Percentiles rank a stretch among this genome's conserved stretches.
Conservation (phyloP, 1,140 invertebrate genomes). For the Cydia pomonella region DNA sequence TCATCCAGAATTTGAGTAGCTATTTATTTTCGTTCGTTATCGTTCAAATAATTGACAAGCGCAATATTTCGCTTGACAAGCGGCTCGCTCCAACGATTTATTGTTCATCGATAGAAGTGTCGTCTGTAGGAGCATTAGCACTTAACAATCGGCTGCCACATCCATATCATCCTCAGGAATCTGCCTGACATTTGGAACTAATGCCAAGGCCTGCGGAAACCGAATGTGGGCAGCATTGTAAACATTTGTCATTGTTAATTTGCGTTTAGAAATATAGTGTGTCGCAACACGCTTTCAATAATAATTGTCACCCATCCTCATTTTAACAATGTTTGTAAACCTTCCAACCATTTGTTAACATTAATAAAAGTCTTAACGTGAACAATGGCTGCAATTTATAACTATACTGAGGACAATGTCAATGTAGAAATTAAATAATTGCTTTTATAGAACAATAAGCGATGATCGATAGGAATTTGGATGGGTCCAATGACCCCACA, state of each 20-base stretch:
- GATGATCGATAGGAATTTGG: neutral
- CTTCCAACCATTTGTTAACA: neutral
- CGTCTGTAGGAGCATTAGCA: slow-evolving; percentile 57
- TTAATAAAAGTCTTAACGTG: neutral
- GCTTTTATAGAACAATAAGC: neutral
- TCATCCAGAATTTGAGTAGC: slow-evolving; percentile 12
- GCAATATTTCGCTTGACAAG: slow-evolving; percentile 31
- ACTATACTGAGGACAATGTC: neutral
- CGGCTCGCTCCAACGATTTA: slow-evolving; percentile 33
- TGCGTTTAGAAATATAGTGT: slow-evolving; percentile 56
- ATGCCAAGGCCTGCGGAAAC: slow-evolving; percentile 65
- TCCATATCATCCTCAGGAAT: slow-evolving; percentile 66
- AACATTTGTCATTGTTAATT: slow-evolving; percentile 64
- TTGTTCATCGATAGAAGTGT: slow-evolving; percentile 54
- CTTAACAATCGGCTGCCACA: slow-evolving; percentile 53
- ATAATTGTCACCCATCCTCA: slow-evolving; percentile 14
- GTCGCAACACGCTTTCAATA: slow-evolving; percentile 8
- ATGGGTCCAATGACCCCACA: neutral
- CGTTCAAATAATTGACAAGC: slow-evolving; percentile 31
- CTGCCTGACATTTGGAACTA: slow-evolving; percentile 67
- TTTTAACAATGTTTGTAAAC: slow-evolving; percentile 11
- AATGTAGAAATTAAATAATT: neutral
- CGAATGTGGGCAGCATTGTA: slow-evolving; percentile 68
- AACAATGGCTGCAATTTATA: neutral
- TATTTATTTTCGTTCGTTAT: slow-evolving; percentile 31